phyloP scores from a whole-genome alignment of 2,888 invertebrate genomes.

The Yponomeuta plumbellus region DNA sequence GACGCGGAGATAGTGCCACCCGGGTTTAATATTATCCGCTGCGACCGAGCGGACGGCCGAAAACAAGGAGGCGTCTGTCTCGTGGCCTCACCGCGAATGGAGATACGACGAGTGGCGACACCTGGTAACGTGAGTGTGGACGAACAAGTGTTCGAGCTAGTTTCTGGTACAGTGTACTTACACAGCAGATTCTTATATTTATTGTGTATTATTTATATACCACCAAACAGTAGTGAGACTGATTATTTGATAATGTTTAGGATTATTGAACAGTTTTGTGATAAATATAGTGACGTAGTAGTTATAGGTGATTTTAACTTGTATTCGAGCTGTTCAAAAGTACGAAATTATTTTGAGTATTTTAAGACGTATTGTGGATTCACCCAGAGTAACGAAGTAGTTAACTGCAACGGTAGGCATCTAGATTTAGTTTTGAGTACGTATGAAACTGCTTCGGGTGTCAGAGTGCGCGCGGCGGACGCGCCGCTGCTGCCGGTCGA shows the following conservation, averaged over 20 bases:
- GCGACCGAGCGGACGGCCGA: conserved; percentile 18
- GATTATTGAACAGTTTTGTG: neutral
- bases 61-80: conserved; percentile 20
- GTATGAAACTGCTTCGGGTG: neutral
- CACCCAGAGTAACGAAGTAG: neutral
- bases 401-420: neutral
- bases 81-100: conserved; percentile 6
- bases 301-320: conserved; percentile 11
- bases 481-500: conserved; percentile 1
- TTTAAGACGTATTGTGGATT: conserved; percentile 1
- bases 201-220: conserved; percentile 9
- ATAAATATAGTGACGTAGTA: neutral
- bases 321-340: neutral
- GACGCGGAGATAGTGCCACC: conserved; percentile 17
- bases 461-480: neutral
- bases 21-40: conserved; percentile 17
- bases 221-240: neutral
- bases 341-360: neutral
- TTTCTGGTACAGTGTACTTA: neutral
- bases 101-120: neutral
- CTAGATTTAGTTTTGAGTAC: conserved; percentile 2
- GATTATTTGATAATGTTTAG: conserved; percentile 4
- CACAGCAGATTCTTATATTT: neutral
- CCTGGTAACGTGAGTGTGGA: neutral
- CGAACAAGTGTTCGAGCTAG: neutral